These are phyloP conservation scores for Chrysina gloriosa DNA, from an alignment of 2,888 invertebrate genomes.

Conservation along the genomic window DNA sequence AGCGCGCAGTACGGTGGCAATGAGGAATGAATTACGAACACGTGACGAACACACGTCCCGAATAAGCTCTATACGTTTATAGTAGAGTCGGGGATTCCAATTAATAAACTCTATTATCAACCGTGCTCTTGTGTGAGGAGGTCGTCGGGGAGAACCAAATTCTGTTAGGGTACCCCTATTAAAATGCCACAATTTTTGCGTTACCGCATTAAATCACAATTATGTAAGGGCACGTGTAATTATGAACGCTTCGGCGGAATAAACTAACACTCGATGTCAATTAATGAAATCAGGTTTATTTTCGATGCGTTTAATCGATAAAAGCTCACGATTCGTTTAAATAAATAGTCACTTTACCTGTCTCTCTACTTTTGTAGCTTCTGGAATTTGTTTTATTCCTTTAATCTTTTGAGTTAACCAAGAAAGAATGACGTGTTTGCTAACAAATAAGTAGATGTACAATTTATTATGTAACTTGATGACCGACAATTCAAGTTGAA, in stretches of 20 bases:
- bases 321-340: no score
- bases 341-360: no score
- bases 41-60: constrained; percentile 6
- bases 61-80: constrained; percentile 14
- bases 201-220: background rate
- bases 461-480: no score
- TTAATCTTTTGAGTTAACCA: no score
- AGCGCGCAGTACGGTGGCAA: background rate
- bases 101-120: constrained; percentile 27
- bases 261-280: background rate
- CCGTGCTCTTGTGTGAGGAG: background rate
- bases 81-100: constrained; percentile 20
- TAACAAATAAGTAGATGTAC: no score
- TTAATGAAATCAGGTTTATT: background rate
- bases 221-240: background rate
- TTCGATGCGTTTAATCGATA: no score
- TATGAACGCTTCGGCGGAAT: background rate
- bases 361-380: no score
- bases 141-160: background rate
- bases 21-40: constrained; percentile 26
- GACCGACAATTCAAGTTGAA: no score
- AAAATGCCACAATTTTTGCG: background rate
- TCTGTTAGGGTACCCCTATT: background rate
- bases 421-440: no score
- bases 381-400: no score